phyloP scores from a whole-genome alignment of 2,113 vertebrate genomes.

The Mustelus asterias region DNA sequence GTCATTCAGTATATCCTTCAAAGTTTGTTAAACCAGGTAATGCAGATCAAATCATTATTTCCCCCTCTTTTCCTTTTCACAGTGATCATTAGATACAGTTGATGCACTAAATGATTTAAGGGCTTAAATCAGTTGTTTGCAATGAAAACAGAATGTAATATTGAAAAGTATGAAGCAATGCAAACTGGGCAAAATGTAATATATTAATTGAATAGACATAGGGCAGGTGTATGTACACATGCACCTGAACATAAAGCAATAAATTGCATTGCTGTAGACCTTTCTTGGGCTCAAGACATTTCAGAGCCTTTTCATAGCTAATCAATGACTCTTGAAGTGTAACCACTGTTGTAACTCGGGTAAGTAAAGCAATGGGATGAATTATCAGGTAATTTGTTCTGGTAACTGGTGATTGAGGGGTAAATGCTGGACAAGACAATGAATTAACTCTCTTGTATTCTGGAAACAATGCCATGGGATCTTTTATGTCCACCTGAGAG shows the following conservation, averaged over 20 bases:
- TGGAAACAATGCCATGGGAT: neutral
- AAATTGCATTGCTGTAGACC: neutral
- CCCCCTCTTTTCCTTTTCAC: neutral
- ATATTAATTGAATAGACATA: neutral
- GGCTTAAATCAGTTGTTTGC: neutral
- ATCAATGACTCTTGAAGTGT: neutral
- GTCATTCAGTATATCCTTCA: neutral
- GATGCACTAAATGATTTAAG: neutral
- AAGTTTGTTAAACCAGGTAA: conserved; percentile 6
- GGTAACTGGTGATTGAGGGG: too few relatives aligned
- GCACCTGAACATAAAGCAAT: neutral
- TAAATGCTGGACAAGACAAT: too few relatives aligned
- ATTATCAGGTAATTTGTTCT: neutral
- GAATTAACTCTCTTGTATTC: neutral
- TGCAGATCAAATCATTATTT: neutral
- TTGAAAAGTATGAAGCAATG: neutral
- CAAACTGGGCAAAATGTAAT: neutral
- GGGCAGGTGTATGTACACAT: neutral
- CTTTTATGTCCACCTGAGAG: neutral
- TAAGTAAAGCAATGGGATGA: neutral
- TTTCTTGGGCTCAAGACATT: neutral
- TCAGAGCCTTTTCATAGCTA: neutral
- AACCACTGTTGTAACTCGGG: neutral
- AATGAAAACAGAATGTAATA: neutral
- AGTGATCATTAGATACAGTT: neutral